Base-by-base conservation (phyloP, 37 sponge, comb jelly and placozoan genomes). In the Cladorhizidae sp. region DNA sequence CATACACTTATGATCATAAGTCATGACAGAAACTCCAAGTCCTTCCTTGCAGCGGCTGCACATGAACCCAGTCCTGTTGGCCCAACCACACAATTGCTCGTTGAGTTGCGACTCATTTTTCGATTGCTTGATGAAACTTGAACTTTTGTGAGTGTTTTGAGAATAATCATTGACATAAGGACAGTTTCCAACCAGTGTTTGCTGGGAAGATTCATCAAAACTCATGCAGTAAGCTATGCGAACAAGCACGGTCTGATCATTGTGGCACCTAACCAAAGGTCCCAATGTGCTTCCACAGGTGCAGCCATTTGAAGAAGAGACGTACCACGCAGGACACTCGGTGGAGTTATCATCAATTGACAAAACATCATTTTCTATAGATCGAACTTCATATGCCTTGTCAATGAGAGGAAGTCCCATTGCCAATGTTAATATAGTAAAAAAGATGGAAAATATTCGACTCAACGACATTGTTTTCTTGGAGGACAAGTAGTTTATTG, bases 11-110 rank as follows among this genome's bases (percentile, higher is more conserved):
- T 43, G 67, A 2, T 22, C 40, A 55, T 55, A 83, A 1, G 75
- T 67, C 3, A 51, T 38, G 0, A 71, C 57, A 7, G 75, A 37
- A 37, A 36, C 6, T 22, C 75, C 68, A 28, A 55, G 32, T 32
- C 65, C 40, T 25, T 74, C 83, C 18, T 83, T 38, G 67, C 75
- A 75, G 26, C 67, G 54, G 21, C 72, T 51, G 42, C 70, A 80
- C 1, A 71, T n/a, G 8, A 31, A 64, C 26, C 83, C 83, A 40
- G 22, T 74, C 26, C 54, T 63, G 32, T 83, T 75, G 33, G 37
- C 23, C 21, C 40, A 7, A n/a, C 55, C 54, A 40, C 84, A 83
- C 31, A 54, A 61, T 8, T 25, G 43, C 15, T 31, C 15, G 36
- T 80, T 12, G 42, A 12, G 6, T 43, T 23, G 5, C 54, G 52